Evolutionary conservation across 2,888 invertebrate genomes (phyloP), one percentile per base, ranked within the genome.

Genomic region (Cryptocephalus moraei): DNA sequence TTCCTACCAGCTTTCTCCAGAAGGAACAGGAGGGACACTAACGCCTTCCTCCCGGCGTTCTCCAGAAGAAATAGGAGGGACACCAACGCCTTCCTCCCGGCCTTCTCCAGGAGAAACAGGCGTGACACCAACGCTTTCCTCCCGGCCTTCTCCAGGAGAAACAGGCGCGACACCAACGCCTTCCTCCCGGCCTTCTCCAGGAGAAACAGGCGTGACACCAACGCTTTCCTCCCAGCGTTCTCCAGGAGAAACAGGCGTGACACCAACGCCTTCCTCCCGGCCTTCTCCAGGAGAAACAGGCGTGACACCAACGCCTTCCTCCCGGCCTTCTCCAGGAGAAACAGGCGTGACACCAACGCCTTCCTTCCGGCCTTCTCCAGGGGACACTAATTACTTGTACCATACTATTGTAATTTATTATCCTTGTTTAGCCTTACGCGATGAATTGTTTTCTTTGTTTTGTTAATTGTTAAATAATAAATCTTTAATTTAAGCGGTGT

Each of bases 31-130:
- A 41, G 49, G 42, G 49, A 47, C n/a, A 53, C 47, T 13, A 49
- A 49, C 34, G 51, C 47, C 1, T 55, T 55, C n/a, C 38, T 55
- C 13, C 54, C 54, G 0, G 38, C 50, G 1, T 55, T 52, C 33
- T 47, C 49, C 33, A 47, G 22, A n/a, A 49, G 39, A 32, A 41
- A 48, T 44, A 34, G 41, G 9, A 31, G 9, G 13, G 10, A 33
- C 9, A 8, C 14, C 13, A 33, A 14, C 13, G 46, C 32, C 13
- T 1, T 32, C 8, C 13, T 43, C 9, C 4, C 10, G 33, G 34
- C 22, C 40, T 43, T 33, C 44, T 33, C 11, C 41, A 51, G 51
- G 32, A 46, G 46, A 43, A 49, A 55, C 4, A 41, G 33, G 9
- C 47, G 50, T 8, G 49, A 47, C 11, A 53, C 47, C 14, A 49